A percentile compares a stretch with the other conserved stretches of the same genome.
Conservation (phyloP, 2,113 vertebrate species). For the Urocolius indicus region DNA sequence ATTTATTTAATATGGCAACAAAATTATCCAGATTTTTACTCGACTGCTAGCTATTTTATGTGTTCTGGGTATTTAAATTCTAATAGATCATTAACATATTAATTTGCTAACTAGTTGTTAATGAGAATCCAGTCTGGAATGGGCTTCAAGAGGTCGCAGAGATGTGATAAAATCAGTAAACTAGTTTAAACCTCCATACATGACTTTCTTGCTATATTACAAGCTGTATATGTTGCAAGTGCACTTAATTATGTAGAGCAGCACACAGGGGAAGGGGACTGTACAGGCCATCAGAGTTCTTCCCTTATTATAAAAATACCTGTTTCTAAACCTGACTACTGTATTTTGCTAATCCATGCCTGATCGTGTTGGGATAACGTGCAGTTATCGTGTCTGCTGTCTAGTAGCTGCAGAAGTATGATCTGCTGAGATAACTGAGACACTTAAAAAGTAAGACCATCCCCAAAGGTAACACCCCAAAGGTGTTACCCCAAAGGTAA, state of each 20-base stretch:
- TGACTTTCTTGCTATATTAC: neutral
- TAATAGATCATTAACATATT: neutral
- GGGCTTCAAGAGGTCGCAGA: neutral
- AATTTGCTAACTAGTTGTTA: neutral
- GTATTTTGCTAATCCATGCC: neutral
- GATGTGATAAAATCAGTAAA: neutral
- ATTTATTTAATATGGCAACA: neutral
- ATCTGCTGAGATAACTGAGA: neutral
- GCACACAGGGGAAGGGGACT: neutral
- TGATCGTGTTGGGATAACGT: neutral
- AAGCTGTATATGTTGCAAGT: neutral
- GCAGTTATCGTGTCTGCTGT: neutral
- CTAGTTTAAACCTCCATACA: neutral
- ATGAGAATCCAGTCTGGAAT: neutral
- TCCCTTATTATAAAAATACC: neutral
- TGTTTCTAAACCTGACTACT: neutral
- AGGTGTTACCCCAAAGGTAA: too few relatives aligned
- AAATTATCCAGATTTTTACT: neutral
- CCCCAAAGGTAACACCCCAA: neutral
- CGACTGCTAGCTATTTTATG: neutral
- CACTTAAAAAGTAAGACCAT: neutral
- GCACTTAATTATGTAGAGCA: neutral
- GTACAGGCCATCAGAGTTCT: neutral
- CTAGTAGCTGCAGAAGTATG: neutral
- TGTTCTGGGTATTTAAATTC: neutral